Base-by-base conservation (phyloP, 2,797 vertebrate genomes). In the Sarcoramphus papa region DNA sequence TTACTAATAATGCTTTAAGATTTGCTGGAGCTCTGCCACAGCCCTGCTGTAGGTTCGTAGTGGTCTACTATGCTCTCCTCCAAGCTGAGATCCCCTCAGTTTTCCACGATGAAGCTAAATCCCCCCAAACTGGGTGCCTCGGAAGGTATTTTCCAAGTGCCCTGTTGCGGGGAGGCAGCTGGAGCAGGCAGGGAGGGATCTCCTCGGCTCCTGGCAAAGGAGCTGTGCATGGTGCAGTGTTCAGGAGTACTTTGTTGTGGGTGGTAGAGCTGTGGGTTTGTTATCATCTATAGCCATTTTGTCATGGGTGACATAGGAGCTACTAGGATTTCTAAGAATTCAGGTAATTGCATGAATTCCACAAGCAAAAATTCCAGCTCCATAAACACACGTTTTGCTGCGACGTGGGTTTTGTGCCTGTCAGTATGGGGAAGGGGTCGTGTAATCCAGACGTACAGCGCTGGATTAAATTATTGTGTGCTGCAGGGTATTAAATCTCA, bases 1-100 rank as follows among this genome's bases (percentile, higher is more conserved):
- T 94, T 77, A 35, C 93, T 94, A 59, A 78, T 78, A 88, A 88
- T 18, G 82, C 79, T 65, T 47, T 33, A 45, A 80, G 85, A 43
- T 92, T 13, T 77, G 72, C 64, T 87, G 94, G 89, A 85, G 85
- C 67, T n/a, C 45, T 93, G 89, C 89, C 89, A 43, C 74, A 54
- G 74, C 63, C 80, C 74, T 54, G 73, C 89, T 93, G 54, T 19
- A n/a, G 53, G 54, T 68, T 75, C 12, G 2, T 11, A 25, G 51
- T 35, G 54, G n/a, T 48, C n/a, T 83, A 0, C 31, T 67, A 0
- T 37, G n/a, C 63, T 70, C 23, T 75, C 4, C 21, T 75, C 57
- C 31, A 43, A 19, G 9, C 16, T 18, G 75, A 81, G 28, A 40
- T 54, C 47, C 12, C 31, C 28, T 30, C 35, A 0, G 12, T 31